phyloP scores from a whole-genome alignment of 2,888 invertebrate genomes.

The Pyrrhosoma nymphula region DNA sequence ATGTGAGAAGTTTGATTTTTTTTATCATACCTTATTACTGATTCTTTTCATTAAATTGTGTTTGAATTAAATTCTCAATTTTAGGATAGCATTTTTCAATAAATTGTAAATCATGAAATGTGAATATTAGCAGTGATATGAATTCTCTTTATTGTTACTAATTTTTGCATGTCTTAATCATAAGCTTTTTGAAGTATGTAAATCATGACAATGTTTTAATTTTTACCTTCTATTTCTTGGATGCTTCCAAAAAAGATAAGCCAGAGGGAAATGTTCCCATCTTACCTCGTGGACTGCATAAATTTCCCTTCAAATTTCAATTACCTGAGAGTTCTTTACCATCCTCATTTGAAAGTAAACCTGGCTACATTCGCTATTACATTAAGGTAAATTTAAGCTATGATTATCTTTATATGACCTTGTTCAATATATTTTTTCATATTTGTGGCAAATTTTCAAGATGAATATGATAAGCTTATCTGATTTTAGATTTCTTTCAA shows the following conservation, averaged over 20 bases:
- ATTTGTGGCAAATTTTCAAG: not conserved
- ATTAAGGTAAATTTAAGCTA: slow-evolving; percentile 79
- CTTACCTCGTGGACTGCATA: slow-evolving; percentile 85
- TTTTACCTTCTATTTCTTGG: not conserved
- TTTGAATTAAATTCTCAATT: too few species aligned
- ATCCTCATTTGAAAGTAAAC: slow-evolving; percentile 88
- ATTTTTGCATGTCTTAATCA: too few species aligned
- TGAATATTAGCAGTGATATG: too few species aligned
- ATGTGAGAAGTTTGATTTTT: too few species aligned
- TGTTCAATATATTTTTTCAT: not conserved
- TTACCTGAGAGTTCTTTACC: slow-evolving; percentile 87
- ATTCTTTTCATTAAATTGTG: too few species aligned
- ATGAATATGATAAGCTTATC: not conserved
- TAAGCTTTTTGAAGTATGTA: too few species aligned
- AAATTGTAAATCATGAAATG: too few species aligned
- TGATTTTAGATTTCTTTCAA: not conserved
- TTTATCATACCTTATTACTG: too few species aligned
- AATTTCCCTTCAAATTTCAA: slow-evolving; percentile 84
- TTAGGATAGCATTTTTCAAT: too few species aligned
- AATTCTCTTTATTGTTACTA: too few species aligned
- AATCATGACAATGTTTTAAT: too few species aligned
- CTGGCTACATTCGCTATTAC: slow-evolving; percentile 87
- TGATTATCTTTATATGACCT: not conserved
- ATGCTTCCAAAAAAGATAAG: slow-evolving; percentile 76
- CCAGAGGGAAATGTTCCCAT: slow-evolving; percentile 84